Base-by-base conservation (phyloP, 2,797 vertebrate species). In the Notolabrus celidotus region DNA sequence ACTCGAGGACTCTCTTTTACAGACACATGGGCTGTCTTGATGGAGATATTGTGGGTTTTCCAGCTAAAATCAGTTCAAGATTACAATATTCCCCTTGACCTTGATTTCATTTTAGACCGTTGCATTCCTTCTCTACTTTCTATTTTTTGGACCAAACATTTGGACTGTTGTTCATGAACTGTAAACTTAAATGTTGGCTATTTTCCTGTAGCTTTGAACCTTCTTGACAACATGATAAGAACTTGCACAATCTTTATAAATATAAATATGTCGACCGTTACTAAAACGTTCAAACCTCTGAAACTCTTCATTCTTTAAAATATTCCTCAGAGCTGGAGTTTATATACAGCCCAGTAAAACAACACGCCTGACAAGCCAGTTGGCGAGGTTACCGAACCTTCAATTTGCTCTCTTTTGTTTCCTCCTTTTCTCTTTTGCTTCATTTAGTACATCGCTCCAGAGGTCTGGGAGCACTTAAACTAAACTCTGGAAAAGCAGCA, bases 381-480 rank as follows among this genome's bases (percentile, higher is more conserved):
- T 82, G 75, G 67, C 71, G 34, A 58, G 23, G 2, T 20, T 29
- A 52, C 38, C 57, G 51, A 80, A 64, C 56, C 20, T 63, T 60
- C 7, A 36, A 39, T 31, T 59, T 68, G 66, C 43, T 66, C 60
- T 46, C 60, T 43, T 60, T 80, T 54, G n/a, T 77, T 68, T 53
- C 9, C 60, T 60, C n/a, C 39, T 78, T 74, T 61, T 20, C 61
- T 74, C 65, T 71, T 56, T 58, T 25, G 23, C 57, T 67, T 56
- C 7, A 20, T 79, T 77, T 41, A 54, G 39, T 41, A 52, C 39
- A 69, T 73, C 17, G 19, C 46, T 73, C 67, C 74, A 65, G 45
- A 71, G 58, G 53, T 29, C 84, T 88, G 82, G 65, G 72, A 86
- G 71, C 53, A 74, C 53, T 86, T 86, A 86, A 57, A 51, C 31